Evolutionary conservation across 1,140 invertebrate species (phyloP).

Genomic region (Charaxes varanes): DNA sequence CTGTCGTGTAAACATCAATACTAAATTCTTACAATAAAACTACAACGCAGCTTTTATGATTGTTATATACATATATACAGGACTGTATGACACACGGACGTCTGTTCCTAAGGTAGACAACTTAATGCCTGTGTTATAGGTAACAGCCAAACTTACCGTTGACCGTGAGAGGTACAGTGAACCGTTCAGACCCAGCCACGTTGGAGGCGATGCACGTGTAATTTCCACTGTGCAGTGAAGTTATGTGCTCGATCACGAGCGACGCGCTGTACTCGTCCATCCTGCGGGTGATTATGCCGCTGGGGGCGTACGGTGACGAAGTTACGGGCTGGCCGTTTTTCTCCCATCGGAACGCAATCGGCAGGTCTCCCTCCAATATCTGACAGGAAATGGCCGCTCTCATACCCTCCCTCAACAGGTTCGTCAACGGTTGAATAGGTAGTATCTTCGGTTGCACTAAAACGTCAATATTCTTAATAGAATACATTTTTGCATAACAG

Average conservation of each 20-base stretch:
- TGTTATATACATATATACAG: too few relatives aligned
- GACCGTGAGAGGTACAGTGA: slow-evolving; percentile 85
- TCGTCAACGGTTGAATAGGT: slow-evolving; percentile 87
- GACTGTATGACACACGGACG: too few relatives aligned
- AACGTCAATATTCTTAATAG: too few relatives aligned
- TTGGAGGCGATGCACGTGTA: slow-evolving; percentile 93
- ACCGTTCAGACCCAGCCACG: slow-evolving; percentile 84
- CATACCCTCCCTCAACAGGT: slow-evolving; percentile 90
- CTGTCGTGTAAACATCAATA: too few relatives aligned
- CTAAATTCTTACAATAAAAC: too few relatives aligned
- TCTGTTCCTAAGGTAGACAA: too few relatives aligned
- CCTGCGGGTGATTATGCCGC: slow-evolving; percentile 76
- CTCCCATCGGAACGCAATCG: slow-evolving; percentile 91
- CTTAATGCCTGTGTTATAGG: too few relatives aligned
- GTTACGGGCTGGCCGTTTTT: slow-evolving; percentile 82
- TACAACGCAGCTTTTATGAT: too few relatives aligned
- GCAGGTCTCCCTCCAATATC: slow-evolving; percentile 94
- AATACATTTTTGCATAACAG: too few relatives aligned
- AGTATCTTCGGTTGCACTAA: slow-evolving; percentile 91
- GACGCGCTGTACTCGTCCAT: slow-evolving; percentile 92
- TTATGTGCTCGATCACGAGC: slow-evolving; percentile 90
- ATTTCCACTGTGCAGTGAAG: slow-evolving; percentile 88
- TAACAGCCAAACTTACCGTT: too few relatives aligned
- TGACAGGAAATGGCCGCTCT: slow-evolving; percentile 94
- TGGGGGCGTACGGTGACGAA: slow-evolving; percentile 67